These are phyloP conservation scores for Drosophila neocordata DNA, from an alignment of 1,140 invertebrate genomes.

Conservation along the genomic window DNA sequence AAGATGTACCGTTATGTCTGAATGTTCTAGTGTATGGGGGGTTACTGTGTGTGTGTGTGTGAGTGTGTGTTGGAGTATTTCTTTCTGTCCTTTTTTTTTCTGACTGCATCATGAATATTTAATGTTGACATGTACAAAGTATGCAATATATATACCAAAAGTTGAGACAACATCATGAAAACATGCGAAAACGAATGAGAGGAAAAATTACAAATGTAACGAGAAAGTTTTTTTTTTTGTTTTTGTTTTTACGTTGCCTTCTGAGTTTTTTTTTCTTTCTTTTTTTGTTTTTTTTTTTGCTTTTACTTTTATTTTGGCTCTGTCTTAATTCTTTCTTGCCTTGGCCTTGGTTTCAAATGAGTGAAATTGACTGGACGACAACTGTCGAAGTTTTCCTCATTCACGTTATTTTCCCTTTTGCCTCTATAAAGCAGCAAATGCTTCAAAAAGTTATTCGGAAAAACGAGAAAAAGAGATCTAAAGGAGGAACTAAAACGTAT, in stretches of 20 bases:
- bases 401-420: not conserved
- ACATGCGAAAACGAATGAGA: constrained; percentile 53
- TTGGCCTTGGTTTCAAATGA: constrained; percentile 20
- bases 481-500: not conserved
- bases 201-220: constrained; percentile 69
- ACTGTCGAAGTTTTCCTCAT: not conserved
- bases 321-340: constrained; percentile 46
- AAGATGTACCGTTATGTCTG: constrained; percentile 65
- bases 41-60: not conserved
- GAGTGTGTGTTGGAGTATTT: constrained; percentile 5
- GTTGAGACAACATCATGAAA: constrained; percentile 54
- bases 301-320: not conserved
- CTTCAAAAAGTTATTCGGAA: not conserved
- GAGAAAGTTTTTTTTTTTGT: constrained; percentile 42
- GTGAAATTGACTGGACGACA: constrained; percentile 29
- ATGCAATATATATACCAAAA: constrained; percentile 58
- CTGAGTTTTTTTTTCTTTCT: constrained; percentile 35
- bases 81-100: constrained; percentile 1
- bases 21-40: not conserved
- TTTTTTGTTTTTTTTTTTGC: not conserved
- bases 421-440: not conserved
- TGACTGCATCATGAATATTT: constrained; percentile 72
- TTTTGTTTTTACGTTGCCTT: constrained; percentile 10
- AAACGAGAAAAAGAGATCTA: not conserved
- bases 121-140: constrained; percentile 77